Conservation (phyloP, 1,140 invertebrate species). For the Colletes gigas region DNA sequence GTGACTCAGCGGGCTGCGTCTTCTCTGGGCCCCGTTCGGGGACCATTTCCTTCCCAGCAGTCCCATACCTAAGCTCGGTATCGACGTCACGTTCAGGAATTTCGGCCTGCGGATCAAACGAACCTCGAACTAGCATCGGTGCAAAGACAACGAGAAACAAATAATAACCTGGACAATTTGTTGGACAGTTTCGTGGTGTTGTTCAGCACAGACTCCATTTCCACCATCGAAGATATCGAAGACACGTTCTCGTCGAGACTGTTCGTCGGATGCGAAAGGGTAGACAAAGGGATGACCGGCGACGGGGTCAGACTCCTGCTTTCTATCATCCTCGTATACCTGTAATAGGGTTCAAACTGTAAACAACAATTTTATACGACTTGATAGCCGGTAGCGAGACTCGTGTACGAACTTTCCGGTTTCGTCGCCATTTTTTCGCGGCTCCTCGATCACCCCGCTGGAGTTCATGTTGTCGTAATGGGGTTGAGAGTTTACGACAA, state of each 20-base stretch:
- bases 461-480: constrained; percentile 94
- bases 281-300: constrained; percentile 67
- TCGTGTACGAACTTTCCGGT: constrained; percentile 22
- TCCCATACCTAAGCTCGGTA: constrained; percentile 71
- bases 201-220: constrained; percentile 34
- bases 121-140: too few species aligned
- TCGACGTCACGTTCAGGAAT: constrained; percentile 71
- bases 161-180: constrained; percentile 61
- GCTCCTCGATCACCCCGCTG: constrained; percentile 86
- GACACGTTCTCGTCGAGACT: constrained; percentile 47
- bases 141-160: neutral
- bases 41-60: constrained; percentile 68
- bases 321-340: constrained; percentile 86
- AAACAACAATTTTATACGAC: too few species aligned
- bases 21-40: constrained; percentile 58
- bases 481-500: constrained; percentile 94
- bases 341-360: neutral
- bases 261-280: constrained; percentile 11
- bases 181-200: constrained; percentile 48
- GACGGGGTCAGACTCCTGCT: constrained; percentile 87
- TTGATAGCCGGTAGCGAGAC: neutral
- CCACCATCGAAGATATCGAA: constrained; percentile 52
- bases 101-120: constrained; percentile 63
- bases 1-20: constrained; percentile 55
- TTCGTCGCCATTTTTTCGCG: constrained; percentile 65